phyloP scores from a whole-genome alignment of 1,140 invertebrate species.

The Diorhabda carinulata region DNA sequence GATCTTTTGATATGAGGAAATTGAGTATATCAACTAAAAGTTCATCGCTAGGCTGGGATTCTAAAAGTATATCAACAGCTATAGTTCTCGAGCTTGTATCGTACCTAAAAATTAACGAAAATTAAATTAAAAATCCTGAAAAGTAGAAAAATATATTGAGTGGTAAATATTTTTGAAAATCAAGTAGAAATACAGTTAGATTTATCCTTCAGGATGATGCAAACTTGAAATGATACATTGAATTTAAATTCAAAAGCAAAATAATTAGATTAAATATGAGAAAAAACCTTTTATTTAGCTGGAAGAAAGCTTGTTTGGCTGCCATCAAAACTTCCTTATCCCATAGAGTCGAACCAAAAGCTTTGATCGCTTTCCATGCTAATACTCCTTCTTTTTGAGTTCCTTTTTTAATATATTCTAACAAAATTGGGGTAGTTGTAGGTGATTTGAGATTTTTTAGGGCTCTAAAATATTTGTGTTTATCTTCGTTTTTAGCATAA shows the following conservation, averaged over 20 bases:
- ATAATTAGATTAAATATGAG: too few species aligned
- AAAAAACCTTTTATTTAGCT: constrained; percentile 50
- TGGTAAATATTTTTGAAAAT: too few species aligned
- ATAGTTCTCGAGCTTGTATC: constrained; percentile 71
- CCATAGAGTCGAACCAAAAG: constrained; percentile 52
- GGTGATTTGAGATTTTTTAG: constrained; percentile 63
- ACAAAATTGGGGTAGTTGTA: constrained; percentile 55
- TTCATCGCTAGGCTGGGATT: constrained; percentile 53
- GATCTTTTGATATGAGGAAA: constrained; percentile 54
- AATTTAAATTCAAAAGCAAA: too few species aligned
- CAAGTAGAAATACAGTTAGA: too few species aligned
- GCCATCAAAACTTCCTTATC: constrained; percentile 49
- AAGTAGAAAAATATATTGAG: too few species aligned
- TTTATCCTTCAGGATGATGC: too few species aligned
- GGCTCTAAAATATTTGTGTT: constrained; percentile 60
- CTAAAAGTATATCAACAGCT: constrained; percentile 69
- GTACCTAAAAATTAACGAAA: constrained; percentile 37
- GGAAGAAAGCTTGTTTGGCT: constrained; percentile 61
- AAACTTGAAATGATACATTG: too few species aligned
- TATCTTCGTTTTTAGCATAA: constrained; percentile 56
- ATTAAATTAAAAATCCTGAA: too few species aligned
- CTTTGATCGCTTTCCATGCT: constrained; percentile 62
- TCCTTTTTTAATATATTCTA: constrained; percentile 50
- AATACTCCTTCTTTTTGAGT: constrained; percentile 55
- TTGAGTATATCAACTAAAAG: constrained; percentile 54